phyloP scores from a whole-genome alignment of 2,797 vertebrate species.

The Oryzias sinensis region DNA sequence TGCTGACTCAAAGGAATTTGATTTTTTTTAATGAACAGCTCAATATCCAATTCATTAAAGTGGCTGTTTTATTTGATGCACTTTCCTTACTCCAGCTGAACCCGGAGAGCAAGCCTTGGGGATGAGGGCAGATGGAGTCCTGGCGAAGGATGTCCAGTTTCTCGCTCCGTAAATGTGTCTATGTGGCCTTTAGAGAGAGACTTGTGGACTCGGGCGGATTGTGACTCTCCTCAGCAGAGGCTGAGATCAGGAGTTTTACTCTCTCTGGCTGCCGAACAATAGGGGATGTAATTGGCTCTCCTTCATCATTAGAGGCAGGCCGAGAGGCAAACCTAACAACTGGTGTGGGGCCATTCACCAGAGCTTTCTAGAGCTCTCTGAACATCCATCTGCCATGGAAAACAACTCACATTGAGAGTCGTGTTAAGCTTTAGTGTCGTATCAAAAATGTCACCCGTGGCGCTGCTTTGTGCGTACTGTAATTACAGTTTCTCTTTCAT shows the following conservation, averaged over 20 bases:
- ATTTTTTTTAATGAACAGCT: constrained; percentile 81
- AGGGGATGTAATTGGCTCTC: constrained; percentile 69
- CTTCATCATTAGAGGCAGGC: constrained; percentile 67
- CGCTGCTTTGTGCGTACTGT: constrained; percentile 57
- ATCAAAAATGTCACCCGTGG: constrained; percentile 60
- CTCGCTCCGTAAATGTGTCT: constrained; percentile 36
- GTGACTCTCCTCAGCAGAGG: constrained; percentile 54
- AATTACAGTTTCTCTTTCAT: constrained; percentile 76
- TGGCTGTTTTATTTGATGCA: constrained; percentile 79
- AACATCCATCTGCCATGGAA: constrained; percentile 46
- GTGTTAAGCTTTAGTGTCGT: constrained; percentile 45
- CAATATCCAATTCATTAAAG: constrained; percentile 86
- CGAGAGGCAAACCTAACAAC: constrained; percentile 66
- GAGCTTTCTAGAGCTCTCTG: constrained; percentile 39
- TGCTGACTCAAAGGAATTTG: constrained; percentile 76
- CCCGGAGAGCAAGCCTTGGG: constrained; percentile 79
- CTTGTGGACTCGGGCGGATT: constrained; percentile 61
- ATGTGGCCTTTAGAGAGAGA: constrained; percentile 58
- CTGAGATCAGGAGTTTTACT: constrained; percentile 63
- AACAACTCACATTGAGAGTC: constrained; percentile 48
- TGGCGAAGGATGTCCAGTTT: constrained; percentile 53
- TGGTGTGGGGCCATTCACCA: constrained; percentile 44
- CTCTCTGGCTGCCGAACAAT: constrained; percentile 64
- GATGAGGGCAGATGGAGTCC: constrained; percentile 43
- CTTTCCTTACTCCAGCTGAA: constrained; percentile 77